Percentiles rank a stretch among this genome's conserved stretches.
Conservation (phyloP, 2,888 invertebrate genomes). For the Rhogogaster chlorosoma region DNA sequence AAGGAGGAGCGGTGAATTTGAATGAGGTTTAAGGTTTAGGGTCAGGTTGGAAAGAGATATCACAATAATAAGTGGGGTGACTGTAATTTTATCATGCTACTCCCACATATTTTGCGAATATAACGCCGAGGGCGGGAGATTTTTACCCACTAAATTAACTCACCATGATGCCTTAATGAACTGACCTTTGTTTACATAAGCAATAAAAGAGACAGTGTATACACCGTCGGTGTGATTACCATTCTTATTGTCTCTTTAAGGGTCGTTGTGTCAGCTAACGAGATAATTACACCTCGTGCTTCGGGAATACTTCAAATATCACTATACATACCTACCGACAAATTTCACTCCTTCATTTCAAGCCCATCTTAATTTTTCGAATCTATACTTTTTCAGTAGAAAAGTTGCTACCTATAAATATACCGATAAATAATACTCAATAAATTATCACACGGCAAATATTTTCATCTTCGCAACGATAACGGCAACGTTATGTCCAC, state of each 20-base stretch:
- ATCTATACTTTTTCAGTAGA: too few species aligned
- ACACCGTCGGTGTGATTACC: conserved; percentile 38
- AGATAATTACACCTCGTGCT: conserved; percentile 28
- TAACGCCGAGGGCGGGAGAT: conserved; percentile 14
- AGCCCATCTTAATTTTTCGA: too few species aligned
- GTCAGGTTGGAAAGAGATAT: conserved; percentile 41
- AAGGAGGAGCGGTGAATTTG: conserved; percentile 21
- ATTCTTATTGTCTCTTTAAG: conserved; percentile 30
- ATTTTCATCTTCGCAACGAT: neutral
- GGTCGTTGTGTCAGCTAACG: conserved; percentile 39
- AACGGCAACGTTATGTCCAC: neutral
- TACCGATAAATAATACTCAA: too few species aligned
- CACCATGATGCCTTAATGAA: conserved; percentile 32
- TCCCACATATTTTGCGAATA: conserved; percentile 42
- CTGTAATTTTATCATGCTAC: conserved; percentile 37
- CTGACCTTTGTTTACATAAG: conserved; percentile 47
- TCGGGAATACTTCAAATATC: neutral
- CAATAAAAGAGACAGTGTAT: conserved; percentile 40
- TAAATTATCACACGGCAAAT: too few species aligned
- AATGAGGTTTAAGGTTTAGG: conserved; percentile 43
- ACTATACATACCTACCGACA: too few species aligned
- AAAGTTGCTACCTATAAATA: too few species aligned
- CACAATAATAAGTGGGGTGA: neutral
- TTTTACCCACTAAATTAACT: conserved; percentile 33
- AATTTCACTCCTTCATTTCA: too few species aligned